Evolutionary conservation across 2,113 vertebrate species (phyloP).

Genomic region (Pica pica): DNA sequence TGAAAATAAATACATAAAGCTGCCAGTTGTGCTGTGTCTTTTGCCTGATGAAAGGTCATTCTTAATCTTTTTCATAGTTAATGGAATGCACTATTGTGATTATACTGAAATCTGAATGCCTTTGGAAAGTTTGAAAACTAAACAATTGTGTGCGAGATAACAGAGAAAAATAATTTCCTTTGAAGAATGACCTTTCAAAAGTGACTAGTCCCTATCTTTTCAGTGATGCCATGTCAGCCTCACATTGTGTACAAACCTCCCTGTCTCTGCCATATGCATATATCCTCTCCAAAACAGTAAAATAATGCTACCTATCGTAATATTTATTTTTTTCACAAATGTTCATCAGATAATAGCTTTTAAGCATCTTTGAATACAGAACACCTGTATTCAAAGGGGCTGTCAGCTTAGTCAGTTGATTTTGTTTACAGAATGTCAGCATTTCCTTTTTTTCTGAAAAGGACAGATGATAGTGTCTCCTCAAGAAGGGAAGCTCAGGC

Average conservation of each 20-base stretch:
- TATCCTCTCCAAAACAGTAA: neutral
- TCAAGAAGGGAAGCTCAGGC: neutral
- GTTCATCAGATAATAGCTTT: constrained; percentile 50
- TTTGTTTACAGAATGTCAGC: constrained; percentile 54
- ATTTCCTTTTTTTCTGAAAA: constrained; percentile 26
- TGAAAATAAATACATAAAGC: constrained; percentile 55
- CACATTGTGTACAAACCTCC: constrained; percentile 52
- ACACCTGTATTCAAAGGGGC: neutral
- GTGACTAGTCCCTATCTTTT: constrained; percentile 45
- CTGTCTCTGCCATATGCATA: constrained; percentile 34
- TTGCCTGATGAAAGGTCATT: constrained; percentile 64
- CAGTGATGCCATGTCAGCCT: constrained; percentile 42
- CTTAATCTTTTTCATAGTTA: constrained; percentile 56
- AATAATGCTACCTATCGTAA: neutral
- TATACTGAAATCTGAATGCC: constrained; percentile 49
- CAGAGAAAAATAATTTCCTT: constrained; percentile 59
- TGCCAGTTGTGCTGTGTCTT: constrained; percentile 17
- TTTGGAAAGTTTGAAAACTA: constrained; percentile 66
- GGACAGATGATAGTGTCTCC: constrained; percentile 9
- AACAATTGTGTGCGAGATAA: constrained; percentile 48
- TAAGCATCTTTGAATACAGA: constrained; percentile 20
- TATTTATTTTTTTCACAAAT: constrained; percentile 45
- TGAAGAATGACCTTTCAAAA: constrained; percentile 61
- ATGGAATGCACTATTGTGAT: constrained; percentile 44
- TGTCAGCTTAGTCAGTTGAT: constrained; percentile 13